phyloP scores from a whole-genome alignment of 2,888 invertebrate species.

The Subacronicta megacephala region DNA sequence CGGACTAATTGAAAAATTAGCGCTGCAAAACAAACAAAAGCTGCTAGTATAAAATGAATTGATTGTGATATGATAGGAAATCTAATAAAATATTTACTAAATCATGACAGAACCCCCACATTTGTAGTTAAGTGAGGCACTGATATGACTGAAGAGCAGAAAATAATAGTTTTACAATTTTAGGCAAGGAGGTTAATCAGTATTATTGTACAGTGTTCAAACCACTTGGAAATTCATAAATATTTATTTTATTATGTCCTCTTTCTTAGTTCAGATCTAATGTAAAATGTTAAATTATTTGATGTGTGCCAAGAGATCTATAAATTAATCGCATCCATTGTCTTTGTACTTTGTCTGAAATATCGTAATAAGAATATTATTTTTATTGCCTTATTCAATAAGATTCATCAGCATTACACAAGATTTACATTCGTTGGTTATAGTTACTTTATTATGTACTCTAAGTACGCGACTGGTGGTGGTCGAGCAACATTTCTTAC shows the following conservation, averaged over 20 bases:
- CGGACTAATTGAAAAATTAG: too few relatives aligned
- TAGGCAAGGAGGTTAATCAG: too few relatives aligned
- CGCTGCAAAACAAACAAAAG: background rate
- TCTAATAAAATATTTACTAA: too few relatives aligned
- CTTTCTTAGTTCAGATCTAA: conserved; percentile 2
- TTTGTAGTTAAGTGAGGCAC: too few relatives aligned
- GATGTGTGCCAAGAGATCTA: conserved; percentile 41
- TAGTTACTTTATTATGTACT: conserved; percentile 32
- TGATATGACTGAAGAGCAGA: too few relatives aligned
- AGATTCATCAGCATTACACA: conserved; percentile 45
- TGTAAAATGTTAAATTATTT: conserved; percentile 22
- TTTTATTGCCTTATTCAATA: conserved; percentile 50
- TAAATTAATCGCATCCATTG: conserved; percentile 45
- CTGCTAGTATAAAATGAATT: conserved; percentile 1
- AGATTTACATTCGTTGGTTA: conserved; percentile 41
- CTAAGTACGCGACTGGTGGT: conserved; percentile 21
- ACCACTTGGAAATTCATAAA: background rate
- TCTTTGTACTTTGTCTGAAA: conserved; percentile 36
- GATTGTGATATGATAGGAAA: background rate
- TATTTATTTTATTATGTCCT: background rate
- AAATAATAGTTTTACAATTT: too few relatives aligned
- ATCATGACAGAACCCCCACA: too few relatives aligned
- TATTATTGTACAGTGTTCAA: conserved; percentile 1
- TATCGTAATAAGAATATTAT: conserved; percentile 38
- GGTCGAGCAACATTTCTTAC: conserved; percentile 38